Base-by-base conservation (phyloP, 2,113 vertebrate species). In the Lepidiolamprologus cunningtoni region DNA sequence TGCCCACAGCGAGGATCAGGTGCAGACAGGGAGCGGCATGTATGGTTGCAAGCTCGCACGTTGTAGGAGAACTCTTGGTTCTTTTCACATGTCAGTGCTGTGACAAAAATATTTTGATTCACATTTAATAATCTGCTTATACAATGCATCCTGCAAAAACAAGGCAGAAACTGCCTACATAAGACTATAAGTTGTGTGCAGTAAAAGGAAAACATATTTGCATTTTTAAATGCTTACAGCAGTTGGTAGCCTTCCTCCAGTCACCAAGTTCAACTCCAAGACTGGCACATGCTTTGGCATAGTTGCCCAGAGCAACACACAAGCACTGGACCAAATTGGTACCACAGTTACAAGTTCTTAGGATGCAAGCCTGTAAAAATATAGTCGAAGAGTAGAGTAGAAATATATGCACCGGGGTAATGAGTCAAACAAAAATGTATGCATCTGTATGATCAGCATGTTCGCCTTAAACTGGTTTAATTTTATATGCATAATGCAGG, bases 291-390 rank as follows among this genome's bases (percentile, higher is more conserved):
- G 94, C 96, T 94, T 96, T 95, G 14, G 93, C 94, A 1, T 97
- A 97, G 80, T 86, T 96, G n/a, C 85, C 93, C 83, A 97, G 68
- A 61, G 95, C 92, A 13, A 89, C 88, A 82, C 96, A 97, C 12
- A 95, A 10, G 57, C 91, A 96, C 76, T 92, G 82, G 57, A 89
- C 42, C 68, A 91, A 10, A 31, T 23, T 80, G 12, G 33, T 42
- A 2, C 55, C 84, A 68, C 94, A 96, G 42, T 83, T 91, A 53
- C 96, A 97, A 5, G 94, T 95, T 87, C 86, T 92, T 8, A 91
- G 81, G 81, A 95, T 63, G 84, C 96, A 97, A 33, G 91, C 94
- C 96, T 97, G 53, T 13, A 82, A 85, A 66, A 37, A 37, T 66
- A 66, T 37, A 13, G 28, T 4, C 3, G 5, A 61, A 61, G 28